These are phyloP conservation scores for Mesorhabditis spiculigera DNA, from an alignment of 2,888 invertebrate species.

Conservation along the genomic window DNA sequence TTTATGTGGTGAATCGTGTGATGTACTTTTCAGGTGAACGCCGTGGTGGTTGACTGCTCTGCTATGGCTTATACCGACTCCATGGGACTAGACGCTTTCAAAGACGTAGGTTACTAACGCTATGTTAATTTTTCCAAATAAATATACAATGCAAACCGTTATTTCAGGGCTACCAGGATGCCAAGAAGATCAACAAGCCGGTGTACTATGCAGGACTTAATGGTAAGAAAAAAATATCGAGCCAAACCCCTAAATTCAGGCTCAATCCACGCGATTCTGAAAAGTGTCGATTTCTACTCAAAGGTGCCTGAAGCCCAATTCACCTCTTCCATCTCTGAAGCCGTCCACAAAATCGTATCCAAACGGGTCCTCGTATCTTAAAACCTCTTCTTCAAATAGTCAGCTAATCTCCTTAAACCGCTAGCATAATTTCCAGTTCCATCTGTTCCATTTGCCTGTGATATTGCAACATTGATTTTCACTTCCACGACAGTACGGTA, in stretches of 20 bases:
- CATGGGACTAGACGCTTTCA: conserved; percentile 47
- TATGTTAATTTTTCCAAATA: neutral
- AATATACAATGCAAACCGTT: neutral
- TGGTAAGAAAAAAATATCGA: conserved; percentile 3
- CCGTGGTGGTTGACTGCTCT: conserved; percentile 39
- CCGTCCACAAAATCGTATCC: neutral
- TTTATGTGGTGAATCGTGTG: too few relatives aligned
- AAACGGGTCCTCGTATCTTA: too few relatives aligned
- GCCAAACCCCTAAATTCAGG: neutral
- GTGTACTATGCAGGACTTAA: conserved; percentile 19
- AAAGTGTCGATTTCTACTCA: neutral
- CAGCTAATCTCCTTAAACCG: too few relatives aligned
- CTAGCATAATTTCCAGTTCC: too few relatives aligned
- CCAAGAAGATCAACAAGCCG: conserved; percentile 13
- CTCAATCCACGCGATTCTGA: neutral
- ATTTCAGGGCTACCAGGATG: conserved; percentile 17
- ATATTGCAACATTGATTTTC: too few relatives aligned
- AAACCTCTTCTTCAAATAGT: too few relatives aligned
- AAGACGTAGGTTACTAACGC: conserved; percentile 15
- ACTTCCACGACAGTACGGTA: too few relatives aligned
- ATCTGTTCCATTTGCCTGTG: too few relatives aligned
- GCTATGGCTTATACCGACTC: conserved; percentile 43
- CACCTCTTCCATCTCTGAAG: neutral
- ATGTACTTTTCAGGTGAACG: conserved; percentile 11
- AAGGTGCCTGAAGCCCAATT: neutral